These are phyloP conservation scores for Drosophila conformis DNA, from an alignment of 2,888 invertebrate genomes.

Conservation along the genomic window DNA sequence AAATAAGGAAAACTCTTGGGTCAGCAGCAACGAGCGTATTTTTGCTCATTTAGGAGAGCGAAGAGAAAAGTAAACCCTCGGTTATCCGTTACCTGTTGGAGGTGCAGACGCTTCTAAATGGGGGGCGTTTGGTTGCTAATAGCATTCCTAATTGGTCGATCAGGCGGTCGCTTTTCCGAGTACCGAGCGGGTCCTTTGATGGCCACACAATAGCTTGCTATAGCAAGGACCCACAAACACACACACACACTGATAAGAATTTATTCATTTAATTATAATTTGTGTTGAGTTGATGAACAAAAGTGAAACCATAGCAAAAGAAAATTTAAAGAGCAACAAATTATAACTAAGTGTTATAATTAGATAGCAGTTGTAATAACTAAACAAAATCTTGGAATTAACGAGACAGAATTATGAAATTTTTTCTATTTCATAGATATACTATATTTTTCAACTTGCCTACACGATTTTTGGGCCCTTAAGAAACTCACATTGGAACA, in stretches of 20 bases:
- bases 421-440: background rate
- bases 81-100: slow-evolving; percentile 45
- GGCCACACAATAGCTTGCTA: slow-evolving; percentile 13
- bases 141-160: slow-evolving; percentile 66
- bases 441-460: background rate
- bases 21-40: slow-evolving; percentile 18
- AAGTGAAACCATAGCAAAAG: background rate
- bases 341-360: background rate
- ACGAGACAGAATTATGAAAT: background rate
- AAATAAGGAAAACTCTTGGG: background rate
- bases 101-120: slow-evolving; percentile 29
- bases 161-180: slow-evolving; percentile 42
- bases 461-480: background rate
- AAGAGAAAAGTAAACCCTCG: slow-evolving; percentile 1
- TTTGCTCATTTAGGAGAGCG: slow-evolving; percentile 40
- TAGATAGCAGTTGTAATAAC: background rate
- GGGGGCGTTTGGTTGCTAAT: slow-evolving; percentile 66
- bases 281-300: slow-evolving; percentile 3
- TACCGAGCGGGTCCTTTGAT: slow-evolving; percentile 59
- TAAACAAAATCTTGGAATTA: background rate
- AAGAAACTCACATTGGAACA: background rate
- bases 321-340: background rate
- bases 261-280: slow-evolving; percentile 10
- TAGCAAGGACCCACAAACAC: slow-evolving; percentile 45
- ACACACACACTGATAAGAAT: slow-evolving; percentile 14